phyloP scores from a whole-genome alignment of 2,888 invertebrate species.

The Gryllus longicercus region DNA sequence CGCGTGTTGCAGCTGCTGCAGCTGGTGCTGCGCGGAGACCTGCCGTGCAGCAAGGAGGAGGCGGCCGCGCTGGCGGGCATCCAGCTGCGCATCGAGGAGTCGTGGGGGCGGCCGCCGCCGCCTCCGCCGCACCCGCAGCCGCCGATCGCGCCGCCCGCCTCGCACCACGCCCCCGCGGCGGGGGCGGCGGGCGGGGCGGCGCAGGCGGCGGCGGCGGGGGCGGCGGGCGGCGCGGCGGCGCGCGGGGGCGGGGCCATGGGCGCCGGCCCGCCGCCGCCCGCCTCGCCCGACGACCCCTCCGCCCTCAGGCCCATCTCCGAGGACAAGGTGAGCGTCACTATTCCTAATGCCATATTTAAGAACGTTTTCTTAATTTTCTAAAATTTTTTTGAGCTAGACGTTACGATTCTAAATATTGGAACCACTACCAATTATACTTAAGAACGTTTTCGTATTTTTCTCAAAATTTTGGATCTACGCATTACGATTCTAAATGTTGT shows the following conservation, averaged over 20 bases:
- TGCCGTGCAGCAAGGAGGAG: conserved; percentile 61
- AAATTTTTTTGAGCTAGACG: too few relatives aligned
- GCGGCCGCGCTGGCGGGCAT: conserved; percentile 60
- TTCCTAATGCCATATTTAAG: too few relatives aligned
- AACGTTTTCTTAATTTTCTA: too few relatives aligned
- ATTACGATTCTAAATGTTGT: too few relatives aligned
- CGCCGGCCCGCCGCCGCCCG: conserved; percentile 40
- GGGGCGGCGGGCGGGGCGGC: conserved; percentile 47
- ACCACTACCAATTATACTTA: too few relatives aligned
- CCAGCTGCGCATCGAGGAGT: conserved; percentile 59
- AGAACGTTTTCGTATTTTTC: too few relatives aligned
- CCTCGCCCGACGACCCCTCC: conserved; percentile 41
- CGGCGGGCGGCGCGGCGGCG: conserved; percentile 60
- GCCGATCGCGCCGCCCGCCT: conserved; percentile 35
- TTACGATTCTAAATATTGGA: too few relatives aligned
- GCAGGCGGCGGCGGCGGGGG: conserved; percentile 59
- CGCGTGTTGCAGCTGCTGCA: conserved; percentile 53
- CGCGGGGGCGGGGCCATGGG: conserved; percentile 48
- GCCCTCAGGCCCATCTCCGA: conserved; percentile 44
- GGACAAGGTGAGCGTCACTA: conserved; percentile 44
- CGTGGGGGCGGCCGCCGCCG: conserved; percentile 47
- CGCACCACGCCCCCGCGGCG: neutral
- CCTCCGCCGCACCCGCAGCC: conserved; percentile 31
- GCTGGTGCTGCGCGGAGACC: conserved; percentile 55
- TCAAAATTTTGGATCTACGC: too few relatives aligned